Conservation (phyloP, 2,888 invertebrate genomes). For the Agelastica alni region DNA sequence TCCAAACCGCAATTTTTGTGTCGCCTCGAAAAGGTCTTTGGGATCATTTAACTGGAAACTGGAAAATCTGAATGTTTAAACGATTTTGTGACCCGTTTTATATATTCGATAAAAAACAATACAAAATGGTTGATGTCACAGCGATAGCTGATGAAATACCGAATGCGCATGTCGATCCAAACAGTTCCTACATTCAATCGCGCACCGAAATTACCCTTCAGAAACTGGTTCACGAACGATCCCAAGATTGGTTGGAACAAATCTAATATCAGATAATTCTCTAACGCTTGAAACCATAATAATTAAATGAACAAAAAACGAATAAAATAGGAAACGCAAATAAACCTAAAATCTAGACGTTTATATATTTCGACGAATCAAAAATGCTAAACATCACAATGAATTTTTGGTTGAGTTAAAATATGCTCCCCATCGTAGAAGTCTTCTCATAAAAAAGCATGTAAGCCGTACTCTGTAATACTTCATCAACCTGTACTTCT, state of each 20-base stretch:
- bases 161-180: no score
- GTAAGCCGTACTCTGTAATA: conserved; percentile 84
- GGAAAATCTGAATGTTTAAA: neutral
- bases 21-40: no score
- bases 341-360: neutral
- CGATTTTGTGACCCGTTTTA: neutral
- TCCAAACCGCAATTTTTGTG: no score
- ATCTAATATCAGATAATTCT: neutral
- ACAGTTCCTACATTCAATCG: no score
- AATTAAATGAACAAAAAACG: neutral
- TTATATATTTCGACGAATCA: neutral
- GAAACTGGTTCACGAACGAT: no score
- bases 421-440: conserved; percentile 47
- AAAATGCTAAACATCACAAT: conserved; percentile 15
- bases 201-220: no score
- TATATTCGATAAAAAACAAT: neutral
- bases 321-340: neutral
- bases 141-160: no score
- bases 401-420: conserved; percentile 30
- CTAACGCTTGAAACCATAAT: neutral
- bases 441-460: conserved; percentile 86
- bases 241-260: no score
- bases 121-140: no score
- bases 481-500: conserved; percentile 79
- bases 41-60: no score